These are phyloP conservation scores for Zaprionus lachaisei DNA, from an alignment of 1,140 invertebrate genomes.

Conservation along the genomic window DNA sequence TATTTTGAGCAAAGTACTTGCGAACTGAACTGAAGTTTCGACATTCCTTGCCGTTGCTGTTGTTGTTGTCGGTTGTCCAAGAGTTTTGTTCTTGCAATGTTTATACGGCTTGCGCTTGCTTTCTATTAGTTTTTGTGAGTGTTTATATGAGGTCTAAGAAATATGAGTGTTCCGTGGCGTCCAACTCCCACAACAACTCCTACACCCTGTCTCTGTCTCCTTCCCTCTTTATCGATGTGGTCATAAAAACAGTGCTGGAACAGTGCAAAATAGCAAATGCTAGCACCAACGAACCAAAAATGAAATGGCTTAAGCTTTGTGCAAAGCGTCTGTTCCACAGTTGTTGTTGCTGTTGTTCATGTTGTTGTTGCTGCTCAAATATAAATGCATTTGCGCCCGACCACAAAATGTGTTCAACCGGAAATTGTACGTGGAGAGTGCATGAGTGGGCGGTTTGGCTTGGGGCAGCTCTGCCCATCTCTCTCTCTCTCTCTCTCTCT, in stretches of 20 bases:
- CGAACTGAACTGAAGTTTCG: slow-evolving; percentile 24
- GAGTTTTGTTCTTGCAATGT: slow-evolving; percentile 34
- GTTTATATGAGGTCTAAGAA: slow-evolving; percentile 71
- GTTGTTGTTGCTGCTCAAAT: slow-evolving; percentile 67
- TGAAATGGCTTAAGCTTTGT: slow-evolving; percentile 79
- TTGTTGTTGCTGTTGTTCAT: slow-evolving; percentile 32
- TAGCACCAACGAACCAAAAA: slow-evolving; percentile 76
- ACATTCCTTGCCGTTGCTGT: neutral
- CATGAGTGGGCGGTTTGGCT: slow-evolving; percentile 52
- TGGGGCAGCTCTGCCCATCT: slow-evolving; percentile 2
- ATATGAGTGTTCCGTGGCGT: slow-evolving; percentile 72
- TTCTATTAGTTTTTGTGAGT: slow-evolving; percentile 75
- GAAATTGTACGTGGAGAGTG: slow-evolving; percentile 79
- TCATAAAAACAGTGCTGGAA: slow-evolving; percentile 56
- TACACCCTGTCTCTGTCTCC: no score
- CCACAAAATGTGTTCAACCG: slow-evolving; percentile 83
- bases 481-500: neutral
- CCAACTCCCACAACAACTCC: slow-evolving; percentile 27
- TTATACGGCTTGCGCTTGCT: slow-evolving; percentile 54
- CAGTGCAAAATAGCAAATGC: slow-evolving; percentile 77
- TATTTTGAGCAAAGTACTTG: slow-evolving; percentile 10
- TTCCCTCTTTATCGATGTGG: slow-evolving; percentile 26
- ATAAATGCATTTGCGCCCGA: slow-evolving; percentile 80
- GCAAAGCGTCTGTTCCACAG: slow-evolving; percentile 58
- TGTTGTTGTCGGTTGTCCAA: neutral